phyloP scores from a whole-genome alignment of 1,140 invertebrate species.

The Amphibalanus amphitrite region DNA sequence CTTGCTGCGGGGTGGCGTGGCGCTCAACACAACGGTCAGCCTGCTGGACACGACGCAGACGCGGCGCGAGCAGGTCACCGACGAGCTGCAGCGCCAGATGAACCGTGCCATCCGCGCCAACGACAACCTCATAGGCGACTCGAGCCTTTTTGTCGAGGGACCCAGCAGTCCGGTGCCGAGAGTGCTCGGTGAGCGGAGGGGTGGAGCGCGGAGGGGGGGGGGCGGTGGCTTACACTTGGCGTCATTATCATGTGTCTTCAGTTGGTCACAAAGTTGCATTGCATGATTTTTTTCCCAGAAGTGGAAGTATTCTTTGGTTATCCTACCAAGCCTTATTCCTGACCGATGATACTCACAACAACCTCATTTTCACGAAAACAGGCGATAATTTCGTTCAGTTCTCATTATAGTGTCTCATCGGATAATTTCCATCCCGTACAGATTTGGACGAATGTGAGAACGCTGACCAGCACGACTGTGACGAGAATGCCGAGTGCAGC shows the following conservation, averaged over 20 bases:
- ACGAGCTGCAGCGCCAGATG: conserved; percentile 61
- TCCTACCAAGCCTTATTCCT: no score
- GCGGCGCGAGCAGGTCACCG: conserved; percentile 36
- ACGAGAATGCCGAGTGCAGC: conserved; percentile 56
- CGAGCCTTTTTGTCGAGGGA: conserved; percentile 60
- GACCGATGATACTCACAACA: no score
- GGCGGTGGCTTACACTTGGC: no score
- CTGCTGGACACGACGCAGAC: conserved; percentile 53
- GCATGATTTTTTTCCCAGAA: no score
- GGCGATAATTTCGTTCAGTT: no score
- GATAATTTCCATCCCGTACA: conserved; percentile 26
- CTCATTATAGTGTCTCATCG: no score
- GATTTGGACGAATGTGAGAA: conserved; percentile 80
- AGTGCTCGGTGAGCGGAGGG: conserved; percentile 34
- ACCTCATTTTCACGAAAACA: no score
- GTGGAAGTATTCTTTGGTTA: no score
- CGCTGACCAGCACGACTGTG: conserved; percentile 76
- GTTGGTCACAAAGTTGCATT: no score
- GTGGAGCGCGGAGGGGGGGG: no score
- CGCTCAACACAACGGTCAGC: conserved; percentile 63
- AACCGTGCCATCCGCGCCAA: conserved; percentile 60
- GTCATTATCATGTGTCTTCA: no score
- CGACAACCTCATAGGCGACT: conserved; percentile 69
- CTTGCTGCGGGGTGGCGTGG: conserved; percentile 39
- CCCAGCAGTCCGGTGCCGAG: conserved; percentile 52